Percentiles rank a stretch among this genome's conserved stretches.
phyloP scores from a whole-genome alignment of 1,140 invertebrate genomes.

The Ptiloglossa arizonensis region DNA sequence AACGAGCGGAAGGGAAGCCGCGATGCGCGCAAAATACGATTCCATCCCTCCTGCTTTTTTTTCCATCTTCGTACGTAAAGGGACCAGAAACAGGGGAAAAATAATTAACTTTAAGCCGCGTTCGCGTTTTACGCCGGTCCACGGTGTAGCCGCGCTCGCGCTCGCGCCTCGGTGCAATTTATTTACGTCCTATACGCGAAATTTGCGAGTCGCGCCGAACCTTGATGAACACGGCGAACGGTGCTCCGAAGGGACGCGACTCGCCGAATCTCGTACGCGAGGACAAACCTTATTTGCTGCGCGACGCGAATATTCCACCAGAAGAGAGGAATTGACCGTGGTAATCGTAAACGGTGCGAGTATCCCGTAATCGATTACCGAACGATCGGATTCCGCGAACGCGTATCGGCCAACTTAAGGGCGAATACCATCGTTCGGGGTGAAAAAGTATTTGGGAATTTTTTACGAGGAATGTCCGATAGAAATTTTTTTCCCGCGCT shows the following conservation, averaged over 20 bases:
- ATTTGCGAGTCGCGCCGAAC: too few species aligned
- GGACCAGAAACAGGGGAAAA: not conserved
- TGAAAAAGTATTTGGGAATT: too few species aligned
- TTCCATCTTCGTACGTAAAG: not conserved
- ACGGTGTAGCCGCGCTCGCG: not conserved
- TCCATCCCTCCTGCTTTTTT: not conserved
- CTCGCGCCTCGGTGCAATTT: slow-evolving; percentile 1
- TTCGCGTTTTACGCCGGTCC: not conserved
- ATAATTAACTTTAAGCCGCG: not conserved
- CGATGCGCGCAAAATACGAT: not conserved
- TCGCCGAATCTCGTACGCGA: too few species aligned
- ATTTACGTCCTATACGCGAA: slow-evolving; percentile 1
- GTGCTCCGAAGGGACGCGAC: too few species aligned
- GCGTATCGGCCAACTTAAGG: not conserved
- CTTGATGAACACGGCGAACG: too few species aligned
- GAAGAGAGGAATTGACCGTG: too few species aligned
- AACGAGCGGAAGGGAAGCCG: not conserved
- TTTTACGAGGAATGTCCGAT: too few species aligned
- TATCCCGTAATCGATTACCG: too few species aligned
- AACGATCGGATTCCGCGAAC: not conserved
- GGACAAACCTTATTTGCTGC: not conserved
- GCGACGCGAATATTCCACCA: too few species aligned
- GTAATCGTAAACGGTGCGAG: too few species aligned
- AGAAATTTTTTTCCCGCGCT: too few species aligned
- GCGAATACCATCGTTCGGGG: too few species aligned